Evolutionary conservation across 2,113 vertebrate species (phyloP), one percentile per base, ranked within the genome.

Genomic region (Dicentrarchus labrax): DNA sequence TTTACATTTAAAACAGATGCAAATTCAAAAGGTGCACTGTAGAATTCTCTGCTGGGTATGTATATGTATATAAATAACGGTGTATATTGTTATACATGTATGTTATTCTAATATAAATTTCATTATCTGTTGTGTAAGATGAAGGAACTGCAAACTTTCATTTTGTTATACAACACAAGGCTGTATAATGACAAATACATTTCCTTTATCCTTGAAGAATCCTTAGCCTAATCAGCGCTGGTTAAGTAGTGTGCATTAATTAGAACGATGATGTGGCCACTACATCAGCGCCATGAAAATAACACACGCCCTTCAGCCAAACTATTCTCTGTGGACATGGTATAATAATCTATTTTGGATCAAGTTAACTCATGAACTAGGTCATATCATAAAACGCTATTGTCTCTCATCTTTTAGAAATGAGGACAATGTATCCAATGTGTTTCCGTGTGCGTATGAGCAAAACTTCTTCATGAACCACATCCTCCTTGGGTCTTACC

Each of bases 401-500:
- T 72, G 43, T 67, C 22, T 75, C 61, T 84, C 2, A 65, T 66
- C 66, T 69, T 57, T 60, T 47, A 4, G 17, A 74, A 88, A 82
- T 43, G 1, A 82, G 72, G 71, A 66, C 82, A 53, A 65, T 65
- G 39, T 43, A 3, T n/a, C 5, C 45, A 0, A 21, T 17, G 11
- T 36, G 67, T 16, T 48, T 48, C 0, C 50, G 6, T 39, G 19
- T 12, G 22, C n/a, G 53, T 19, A 50, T 5, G 19, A 39, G 54
- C 1, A 17, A 13, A 50, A 47, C 13, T 17, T 22, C 30, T 62
- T 4, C 1, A 6, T 64, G 48, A 70, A 24, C 6, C 48, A 65
- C n/a, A n/a, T 67, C 59, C 13, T 73, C 24, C 13, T 24, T 2
- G 15, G 54, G 39, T 47, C 80, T 79, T 86, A 98, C 98, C 98